These are phyloP conservation scores for Watersipora subatra DNA, from an alignment of 1,140 invertebrate genomes.

Conservation along the genomic window DNA sequence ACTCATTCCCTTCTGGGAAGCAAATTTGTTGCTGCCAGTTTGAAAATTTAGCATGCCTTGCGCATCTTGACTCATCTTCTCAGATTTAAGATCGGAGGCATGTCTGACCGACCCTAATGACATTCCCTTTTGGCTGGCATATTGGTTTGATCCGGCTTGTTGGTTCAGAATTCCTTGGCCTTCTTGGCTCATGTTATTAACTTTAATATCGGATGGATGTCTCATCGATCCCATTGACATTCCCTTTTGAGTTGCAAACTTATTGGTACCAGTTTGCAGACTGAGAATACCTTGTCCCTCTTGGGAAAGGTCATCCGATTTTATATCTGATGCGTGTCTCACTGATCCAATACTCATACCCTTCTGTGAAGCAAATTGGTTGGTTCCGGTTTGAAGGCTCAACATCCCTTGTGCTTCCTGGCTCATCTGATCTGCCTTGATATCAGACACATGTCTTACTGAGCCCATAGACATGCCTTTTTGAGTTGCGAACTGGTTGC, in stretches of 20 bases:
- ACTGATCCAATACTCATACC: constrained; percentile 76
- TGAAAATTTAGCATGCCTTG: constrained; percentile 46
- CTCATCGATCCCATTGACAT: constrained; percentile 56
- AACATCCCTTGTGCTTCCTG: constrained; percentile 59
- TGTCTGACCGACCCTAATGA: constrained; percentile 60
- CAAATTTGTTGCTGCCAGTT: constrained; percentile 73
- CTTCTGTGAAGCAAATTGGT: constrained; percentile 51
- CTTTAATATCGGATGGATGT: constrained; percentile 12
- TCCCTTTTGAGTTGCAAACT: constrained; percentile 49
- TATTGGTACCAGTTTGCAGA: constrained; percentile 76
- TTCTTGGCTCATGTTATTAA: constrained; percentile 17
- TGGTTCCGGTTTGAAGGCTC: constrained; percentile 76
- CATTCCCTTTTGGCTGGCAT: constrained; percentile 51
- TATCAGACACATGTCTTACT: constrained; percentile 9
- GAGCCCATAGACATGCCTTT: constrained; percentile 63
- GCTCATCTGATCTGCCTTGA: constrained; percentile 17
- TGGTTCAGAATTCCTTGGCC: constrained; percentile 72
- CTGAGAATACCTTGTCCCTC: constrained; percentile 5
- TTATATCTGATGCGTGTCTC: constrained; percentile 16
- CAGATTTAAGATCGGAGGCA: constrained; percentile 12
- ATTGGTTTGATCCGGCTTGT: constrained; percentile 78
- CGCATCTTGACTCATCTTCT: background rate
- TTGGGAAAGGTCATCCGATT: background rate
- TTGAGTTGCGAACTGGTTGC: constrained; percentile 55
- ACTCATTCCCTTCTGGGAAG: no score